Evolutionary conservation across 2,797 vertebrate genomes (phyloP).

Genomic region (Spinus olivaceus): DNA sequence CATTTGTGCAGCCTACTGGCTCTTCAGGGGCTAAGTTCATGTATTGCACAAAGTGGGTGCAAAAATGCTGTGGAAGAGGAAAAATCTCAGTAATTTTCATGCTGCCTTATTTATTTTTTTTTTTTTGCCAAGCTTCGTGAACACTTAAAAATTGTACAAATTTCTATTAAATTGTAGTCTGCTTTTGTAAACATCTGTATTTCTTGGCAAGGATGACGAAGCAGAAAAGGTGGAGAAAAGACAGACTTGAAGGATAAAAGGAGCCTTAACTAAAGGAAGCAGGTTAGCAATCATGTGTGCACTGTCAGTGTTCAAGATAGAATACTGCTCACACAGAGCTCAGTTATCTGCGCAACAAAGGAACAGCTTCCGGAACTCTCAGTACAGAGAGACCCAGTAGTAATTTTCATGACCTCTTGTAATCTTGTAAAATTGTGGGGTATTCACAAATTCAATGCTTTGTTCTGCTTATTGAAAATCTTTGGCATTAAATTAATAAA

Average conservation of each 20-base stretch:
- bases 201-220: neutral
- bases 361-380: neutral
- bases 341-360: neutral
- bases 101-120: neutral
- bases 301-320: neutral
- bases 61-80: neutral
- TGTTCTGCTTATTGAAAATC: neutral
- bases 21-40: neutral
- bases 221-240: neutral
- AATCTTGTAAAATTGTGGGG: neutral
- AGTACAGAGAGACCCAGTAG: neutral
- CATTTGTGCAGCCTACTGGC: neutral
- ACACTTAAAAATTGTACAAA: neutral
- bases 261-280: neutral
- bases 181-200: neutral
- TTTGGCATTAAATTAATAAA: neutral
- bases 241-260: neutral
- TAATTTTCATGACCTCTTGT: neutral
- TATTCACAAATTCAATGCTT: neutral
- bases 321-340: neutral
- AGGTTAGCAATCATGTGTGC: neutral
- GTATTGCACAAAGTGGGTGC: neutral
- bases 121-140: neutral
- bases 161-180: neutral
- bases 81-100: neutral